These are phyloP conservation scores for Didymodactylos carnosus DNA, from an alignment of 2,888 invertebrate genomes.

Conservation along the genomic window DNA sequence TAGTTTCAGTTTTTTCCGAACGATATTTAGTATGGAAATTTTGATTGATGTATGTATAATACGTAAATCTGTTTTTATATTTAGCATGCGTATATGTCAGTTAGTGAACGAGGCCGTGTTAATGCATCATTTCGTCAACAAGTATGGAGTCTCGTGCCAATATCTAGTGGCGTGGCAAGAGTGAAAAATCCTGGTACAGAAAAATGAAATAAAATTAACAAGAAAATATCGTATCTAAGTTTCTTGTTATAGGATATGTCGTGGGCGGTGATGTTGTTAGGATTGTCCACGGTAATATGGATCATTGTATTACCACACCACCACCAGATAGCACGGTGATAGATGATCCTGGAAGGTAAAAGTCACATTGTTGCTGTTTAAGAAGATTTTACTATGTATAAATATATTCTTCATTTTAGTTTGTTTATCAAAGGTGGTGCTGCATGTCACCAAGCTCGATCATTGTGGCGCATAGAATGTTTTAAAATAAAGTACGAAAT, in stretches of 20 bases:
- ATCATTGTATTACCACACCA: constrained; percentile 95
- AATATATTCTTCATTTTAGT: constrained; percentile 42
- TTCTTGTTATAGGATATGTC: no score
- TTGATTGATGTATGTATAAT: background rate
- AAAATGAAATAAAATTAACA: no score
- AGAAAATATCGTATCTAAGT: no score
- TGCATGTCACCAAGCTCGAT: constrained; percentile 90
- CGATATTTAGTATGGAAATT: constrained; percentile 66
- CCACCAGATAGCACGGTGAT: constrained; percentile 41
- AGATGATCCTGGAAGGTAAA: background rate
- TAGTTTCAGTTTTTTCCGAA: constrained; percentile 96
- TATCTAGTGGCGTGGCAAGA: constrained; percentile 83
- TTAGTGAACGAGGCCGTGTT: constrained; percentile 31
- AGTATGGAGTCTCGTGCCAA: constrained; percentile 96
- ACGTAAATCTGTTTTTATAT: background rate
- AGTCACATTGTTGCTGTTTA: background rate
- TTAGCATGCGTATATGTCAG: constrained; percentile 8
- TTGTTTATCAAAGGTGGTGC: constrained; percentile 97
- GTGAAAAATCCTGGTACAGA: constrained; percentile 95
- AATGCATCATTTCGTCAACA: constrained; percentile 99
- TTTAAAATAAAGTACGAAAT: constrained; percentile 59
- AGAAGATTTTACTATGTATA: no score
- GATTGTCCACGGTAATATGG: constrained; percentile 82
- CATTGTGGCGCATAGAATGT: constrained; percentile 85
- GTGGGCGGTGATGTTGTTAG: constrained; percentile 93